Evolutionary conservation across 92 coral and sea anemone genomes (phyloP), one percentile per base, ranked within the genome.

Genomic region (Palythoa grandiflora): DNA sequence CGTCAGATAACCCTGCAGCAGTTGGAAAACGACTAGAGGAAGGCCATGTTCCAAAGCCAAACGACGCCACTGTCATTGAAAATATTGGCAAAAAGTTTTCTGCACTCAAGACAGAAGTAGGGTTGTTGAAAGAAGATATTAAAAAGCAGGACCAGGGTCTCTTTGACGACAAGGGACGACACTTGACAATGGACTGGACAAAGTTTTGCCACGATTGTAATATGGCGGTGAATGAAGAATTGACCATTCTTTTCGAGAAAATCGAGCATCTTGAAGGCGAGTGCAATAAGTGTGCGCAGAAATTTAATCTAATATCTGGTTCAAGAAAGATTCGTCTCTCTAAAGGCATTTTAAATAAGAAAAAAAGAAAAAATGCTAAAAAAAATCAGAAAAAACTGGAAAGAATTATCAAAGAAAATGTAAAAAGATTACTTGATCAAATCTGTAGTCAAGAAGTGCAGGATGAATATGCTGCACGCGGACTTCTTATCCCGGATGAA

Each of bases 1-100:
- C 53, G 68, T 92, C 90, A 47, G 80, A 87, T 65, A 92, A 92
- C 84, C 85, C 78, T 73, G 92, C 92, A 20, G 94, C 83, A 17
- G 87, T 86, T 89, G 92, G 92, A 73, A 83, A 84, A 38, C 77
- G 89, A 36, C 68, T 91, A 53, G 63, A 91, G 44, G 65, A 65
- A 71, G 90, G 83, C 40, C 78, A 91, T 80, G 74, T 89, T 54
- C 91, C 89, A 61, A 88, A 91, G 63, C 86, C 92, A 14, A 91
- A 91, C 66, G 89, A 91, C 73, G 63, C 39, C 83, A 76, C 12
- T 72, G 90, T 73, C 55, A 61, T 87, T 71, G 79, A 68, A 65
- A 74, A 86, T 85, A 84, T 90, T 53, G 89, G 80, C 0, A 28
- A 28, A 28, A 28, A 0, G 28, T 28, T 28, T 28, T 77, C 75